Evolutionary conservation across 2,888 invertebrate species (phyloP).

Genomic region (Pteria penguin): DNA sequence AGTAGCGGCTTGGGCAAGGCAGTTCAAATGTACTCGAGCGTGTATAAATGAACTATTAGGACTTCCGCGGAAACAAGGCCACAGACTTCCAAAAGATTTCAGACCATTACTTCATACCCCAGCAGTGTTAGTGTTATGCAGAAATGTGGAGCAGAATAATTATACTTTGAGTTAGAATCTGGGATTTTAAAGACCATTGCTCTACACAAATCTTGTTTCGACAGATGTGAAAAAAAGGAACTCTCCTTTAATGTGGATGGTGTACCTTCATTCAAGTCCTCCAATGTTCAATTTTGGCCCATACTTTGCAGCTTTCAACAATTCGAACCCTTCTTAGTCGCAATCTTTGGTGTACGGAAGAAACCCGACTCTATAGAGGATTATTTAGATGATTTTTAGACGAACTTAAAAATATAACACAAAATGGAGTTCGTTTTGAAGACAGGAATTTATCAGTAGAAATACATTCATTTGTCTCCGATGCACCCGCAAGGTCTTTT

Average conservation of each 20-base stretch:
- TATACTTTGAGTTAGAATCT: conserved; percentile 41
- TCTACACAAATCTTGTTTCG: background rate
- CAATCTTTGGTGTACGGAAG: conserved; percentile 45
- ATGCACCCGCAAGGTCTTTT: background rate
- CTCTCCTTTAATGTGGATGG: conserved; percentile 42
- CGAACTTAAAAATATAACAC: conserved; percentile 38
- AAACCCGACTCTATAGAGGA: conserved; percentile 50
- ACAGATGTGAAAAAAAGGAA: background rate
- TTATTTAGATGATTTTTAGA: conserved; percentile 48
- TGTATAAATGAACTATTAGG: background rate
- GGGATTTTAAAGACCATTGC: conserved; percentile 14
- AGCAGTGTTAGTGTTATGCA: conserved; percentile 8
- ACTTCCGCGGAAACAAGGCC: background rate
- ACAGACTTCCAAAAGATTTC: conserved; percentile 42
- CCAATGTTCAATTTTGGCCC: conserved; percentile 46
- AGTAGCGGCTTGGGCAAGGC: background rate
- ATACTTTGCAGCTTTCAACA: conserved; percentile 40
- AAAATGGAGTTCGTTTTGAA: background rate
- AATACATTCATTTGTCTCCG: background rate
- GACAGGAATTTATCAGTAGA: background rate
- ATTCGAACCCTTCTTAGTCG: conserved; percentile 46
- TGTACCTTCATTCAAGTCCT: conserved; percentile 30
- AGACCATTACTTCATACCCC: conserved; percentile 46
- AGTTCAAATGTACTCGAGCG: background rate
- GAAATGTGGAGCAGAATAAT: conserved; percentile 45